Base-by-base conservation (phyloP, 30 jellyfish, hydroid and myxozoan species). In the Chrysaora quinquecirrha region DNA sequence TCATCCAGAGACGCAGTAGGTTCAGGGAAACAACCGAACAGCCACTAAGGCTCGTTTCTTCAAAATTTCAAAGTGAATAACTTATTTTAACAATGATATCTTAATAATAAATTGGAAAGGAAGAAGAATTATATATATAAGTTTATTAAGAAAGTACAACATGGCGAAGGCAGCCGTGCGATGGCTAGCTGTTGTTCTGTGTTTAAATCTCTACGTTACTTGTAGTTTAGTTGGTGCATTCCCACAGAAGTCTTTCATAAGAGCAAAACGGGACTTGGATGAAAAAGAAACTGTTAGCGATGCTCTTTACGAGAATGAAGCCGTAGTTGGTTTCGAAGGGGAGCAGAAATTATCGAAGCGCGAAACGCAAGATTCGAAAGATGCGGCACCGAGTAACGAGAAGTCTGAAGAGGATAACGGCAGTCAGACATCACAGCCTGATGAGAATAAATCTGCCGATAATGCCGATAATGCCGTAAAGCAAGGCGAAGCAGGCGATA, bases 201-300 rank as follows among this genome's bases (percentile, higher is more conserved):
- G 77, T 80, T 48, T 80, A n/a, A 32, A 80, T 27, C 16, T 80
- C n/a, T 80, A 66, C 47, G 60, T 80, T 67, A 31, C 77, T 18
- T 56, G 46, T 32, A 47, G 77, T 43, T 30, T 11, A 30, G 82
- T 80, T 54, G 71, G 58, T 16, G 90, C 83, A 18, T 67, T 80
- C 35, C 90, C 90, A 67, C 83, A 80, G 47, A 80, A 83, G 23
- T 80, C 90, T 16, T 65, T 80, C 64, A 80, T 80, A 7, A 80
- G 97, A 64, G 90, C 95, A 28, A 90, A 90, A 64, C 86, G 97
- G 64, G 92, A 83, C 54, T 77, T 90, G 65, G 97, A 90, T 16
- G 96, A 87, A 20, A 67, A 68, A 19, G 86, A 80, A 61, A 38
- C 54, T 34, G 58, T 82, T 25, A 90, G 94, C 20, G 95, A 90